Percentiles rank a stretch among this genome's conserved stretches.
Evolutionary conservation across 2,113 vertebrate genomes (phyloP).

Genomic region (Psittacus erithacus): DNA sequence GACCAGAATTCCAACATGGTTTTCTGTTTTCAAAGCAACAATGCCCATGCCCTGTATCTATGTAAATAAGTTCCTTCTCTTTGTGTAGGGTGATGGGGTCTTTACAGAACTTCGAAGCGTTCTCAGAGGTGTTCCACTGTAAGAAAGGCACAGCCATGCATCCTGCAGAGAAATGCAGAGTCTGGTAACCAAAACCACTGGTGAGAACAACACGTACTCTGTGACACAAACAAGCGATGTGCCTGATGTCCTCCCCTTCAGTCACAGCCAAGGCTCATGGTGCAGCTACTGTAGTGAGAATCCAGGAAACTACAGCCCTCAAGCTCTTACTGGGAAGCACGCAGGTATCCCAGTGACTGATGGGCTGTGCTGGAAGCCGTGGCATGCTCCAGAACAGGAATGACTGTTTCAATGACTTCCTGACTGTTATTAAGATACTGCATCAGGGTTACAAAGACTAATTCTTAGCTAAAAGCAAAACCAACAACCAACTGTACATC

Average conservation of each 20-base stretch:
- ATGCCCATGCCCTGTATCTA: background rate
- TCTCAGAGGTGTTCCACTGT: conserved; percentile 91
- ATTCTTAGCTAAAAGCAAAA: background rate
- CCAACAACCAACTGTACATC: background rate
- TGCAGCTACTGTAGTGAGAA: background rate
- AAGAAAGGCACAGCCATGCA: conserved; percentile 85
- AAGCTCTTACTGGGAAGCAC: background rate
- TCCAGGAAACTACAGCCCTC: background rate
- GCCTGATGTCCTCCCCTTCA: conserved; percentile 18
- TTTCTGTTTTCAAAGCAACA: background rate
- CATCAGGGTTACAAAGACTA: conserved; percentile 69
- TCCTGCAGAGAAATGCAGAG: conserved; percentile 85
- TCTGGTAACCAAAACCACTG: conserved; percentile 82
- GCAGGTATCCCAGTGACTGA: rapidly evolving
- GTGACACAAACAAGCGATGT: background rate
- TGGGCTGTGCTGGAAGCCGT: background rate
- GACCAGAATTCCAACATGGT: background rate
- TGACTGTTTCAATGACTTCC: conserved; percentile 44
- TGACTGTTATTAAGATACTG: conserved; percentile 63
- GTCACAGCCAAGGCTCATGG: conserved; percentile 12
- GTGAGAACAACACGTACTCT: background rate
- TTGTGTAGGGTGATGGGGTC: conserved; percentile 89
- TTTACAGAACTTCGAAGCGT: conserved; percentile 92
- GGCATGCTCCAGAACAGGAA: background rate
- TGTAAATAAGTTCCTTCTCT: background rate